Percentiles rank a stretch among this genome's conserved stretches.
phyloP scores from a whole-genome alignment of 2,113 vertebrate genomes.

The Dasyprocta punctata region DNA sequence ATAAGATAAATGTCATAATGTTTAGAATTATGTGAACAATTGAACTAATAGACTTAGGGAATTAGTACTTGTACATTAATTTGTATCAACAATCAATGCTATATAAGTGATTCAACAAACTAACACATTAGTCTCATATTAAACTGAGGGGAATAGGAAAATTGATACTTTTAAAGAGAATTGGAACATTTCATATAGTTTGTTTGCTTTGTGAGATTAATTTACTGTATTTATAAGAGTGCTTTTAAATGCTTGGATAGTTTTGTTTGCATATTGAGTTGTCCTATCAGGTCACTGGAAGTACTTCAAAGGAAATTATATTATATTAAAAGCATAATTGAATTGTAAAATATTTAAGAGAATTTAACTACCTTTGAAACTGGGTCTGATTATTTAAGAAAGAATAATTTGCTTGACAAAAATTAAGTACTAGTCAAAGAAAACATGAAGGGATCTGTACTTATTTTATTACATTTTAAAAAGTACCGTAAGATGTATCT shows the following conservation, averaged over 20 bases:
- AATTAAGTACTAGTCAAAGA: conserved; percentile 57
- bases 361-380: conserved; percentile 59
- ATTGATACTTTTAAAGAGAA: conserved; percentile 31
- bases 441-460: not conserved
- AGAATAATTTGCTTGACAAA: conserved; percentile 37
- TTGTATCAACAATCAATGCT: conserved; percentile 30
- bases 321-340: conserved; percentile 46
- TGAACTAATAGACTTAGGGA: not conserved
- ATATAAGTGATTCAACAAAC: conserved; percentile 54
- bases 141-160: conserved; percentile 38
- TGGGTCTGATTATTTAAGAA: conserved; percentile 52
- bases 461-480: conserved; percentile 17
- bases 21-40: not conserved
- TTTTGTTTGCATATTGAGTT: conserved; percentile 14
- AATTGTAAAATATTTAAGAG: conserved; percentile 30
- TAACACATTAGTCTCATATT: conserved; percentile 1
- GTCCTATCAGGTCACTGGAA: conserved; percentile 29
- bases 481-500: conserved; percentile 10
- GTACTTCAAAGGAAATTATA: conserved; percentile 42
- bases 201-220: conserved; percentile 38
- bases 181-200: conserved; percentile 15
- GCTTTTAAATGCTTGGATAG: not conserved
- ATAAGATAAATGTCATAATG: not conserved
- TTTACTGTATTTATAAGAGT: not conserved
- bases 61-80: conserved; percentile 10